Conservation (phyloP, 2,888 invertebrate genomes). For the Antheraea yamamai region DNA sequence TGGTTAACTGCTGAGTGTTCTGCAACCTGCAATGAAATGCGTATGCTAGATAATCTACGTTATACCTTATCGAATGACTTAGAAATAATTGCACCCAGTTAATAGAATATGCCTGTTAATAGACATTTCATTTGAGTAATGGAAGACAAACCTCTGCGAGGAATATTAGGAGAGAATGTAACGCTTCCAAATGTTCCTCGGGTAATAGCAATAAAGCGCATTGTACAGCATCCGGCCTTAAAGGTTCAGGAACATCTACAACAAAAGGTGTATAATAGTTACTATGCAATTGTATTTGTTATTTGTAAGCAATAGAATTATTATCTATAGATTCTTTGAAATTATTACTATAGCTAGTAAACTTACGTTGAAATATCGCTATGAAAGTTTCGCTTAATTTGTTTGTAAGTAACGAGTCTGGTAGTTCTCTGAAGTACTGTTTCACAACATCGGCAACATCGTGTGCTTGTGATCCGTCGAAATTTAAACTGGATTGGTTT, state of each 20-base stretch:
- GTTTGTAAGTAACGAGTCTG: slow-evolving; percentile 95
- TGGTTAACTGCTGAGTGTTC: slow-evolving; percentile 90
- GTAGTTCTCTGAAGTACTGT: slow-evolving; percentile 97
- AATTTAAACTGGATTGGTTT: slow-evolving; percentile 76
- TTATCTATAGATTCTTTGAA: not conserved
- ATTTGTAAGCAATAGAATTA: not conserved
- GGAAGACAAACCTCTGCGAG: slow-evolving; percentile 84
- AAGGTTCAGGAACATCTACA: slow-evolving; percentile 90
- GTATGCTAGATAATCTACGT: not conserved
- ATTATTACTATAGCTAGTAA: not conserved
- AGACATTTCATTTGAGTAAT: not conserved
- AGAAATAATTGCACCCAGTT: not conserved
- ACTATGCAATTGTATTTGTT: not conserved
- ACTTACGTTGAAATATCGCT: slow-evolving; percentile 96
- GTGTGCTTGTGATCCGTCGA: slow-evolving; percentile 94
- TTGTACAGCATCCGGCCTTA: slow-evolving; percentile 93
- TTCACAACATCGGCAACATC: slow-evolving; percentile 98
- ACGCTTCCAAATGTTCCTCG: slow-evolving; percentile 96
- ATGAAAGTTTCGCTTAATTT: slow-evolving; percentile 97
- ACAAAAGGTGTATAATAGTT: slow-evolving; percentile 20
- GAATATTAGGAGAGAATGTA: slow-evolving; percentile 93
- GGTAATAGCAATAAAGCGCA: slow-evolving; percentile 94
- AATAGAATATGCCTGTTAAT: not conserved
- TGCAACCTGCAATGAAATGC: slow-evolving; percentile 74
- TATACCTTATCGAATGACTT: not conserved